phyloP scores from a whole-genome alignment of 2,113 vertebrate genomes.

The Neolamprologus falcicula region DNA sequence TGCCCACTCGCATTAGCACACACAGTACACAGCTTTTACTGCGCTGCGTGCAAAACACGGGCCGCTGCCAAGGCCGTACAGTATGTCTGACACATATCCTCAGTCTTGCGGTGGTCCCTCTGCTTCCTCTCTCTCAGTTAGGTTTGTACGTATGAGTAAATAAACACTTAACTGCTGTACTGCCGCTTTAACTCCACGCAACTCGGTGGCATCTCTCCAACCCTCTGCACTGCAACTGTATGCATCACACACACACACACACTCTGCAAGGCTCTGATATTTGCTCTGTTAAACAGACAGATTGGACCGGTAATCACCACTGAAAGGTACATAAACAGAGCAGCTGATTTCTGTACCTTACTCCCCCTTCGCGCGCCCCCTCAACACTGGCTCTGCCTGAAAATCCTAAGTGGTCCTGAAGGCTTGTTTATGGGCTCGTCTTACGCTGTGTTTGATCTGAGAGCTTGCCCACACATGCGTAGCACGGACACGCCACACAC shows the following conservation, averaged over 20 bases:
- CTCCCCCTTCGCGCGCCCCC: slow-evolving; percentile 28
- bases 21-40: slow-evolving; percentile 21
- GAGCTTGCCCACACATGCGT: slow-evolving; percentile 71
- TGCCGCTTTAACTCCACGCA: slow-evolving; percentile 31
- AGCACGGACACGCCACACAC: slow-evolving; percentile 22
- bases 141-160: slow-evolving; percentile 44
- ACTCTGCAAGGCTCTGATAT: slow-evolving; percentile 39
- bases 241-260: slow-evolving; percentile 30
- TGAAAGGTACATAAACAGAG: slow-evolving; percentile 85
- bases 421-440: slow-evolving; percentile 82
- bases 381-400: slow-evolving; percentile 24
- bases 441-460: slow-evolving; percentile 82
- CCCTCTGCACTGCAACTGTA: slow-evolving; percentile 43
- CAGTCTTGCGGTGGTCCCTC: slow-evolving; percentile 55
- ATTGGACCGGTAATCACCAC: slow-evolving; percentile 79
- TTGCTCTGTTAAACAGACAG: slow-evolving; percentile 68
- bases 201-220: slow-evolving; percentile 38
- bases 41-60: slow-evolving; percentile 33
- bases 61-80: slow-evolving; percentile 29
- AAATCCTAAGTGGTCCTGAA: slow-evolving; percentile 81
- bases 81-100: slow-evolving; percentile 49
- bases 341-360: slow-evolving; percentile 71
- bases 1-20: slow-evolving; percentile 29
- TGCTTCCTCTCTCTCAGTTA: slow-evolving; percentile 44
- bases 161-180: slow-evolving; percentile 58